Percentiles rank a stretch among this genome's conserved stretches.
phyloP scores from a whole-genome alignment of 2,797 vertebrate genomes.

The Hozukius guyotensis region DNA sequence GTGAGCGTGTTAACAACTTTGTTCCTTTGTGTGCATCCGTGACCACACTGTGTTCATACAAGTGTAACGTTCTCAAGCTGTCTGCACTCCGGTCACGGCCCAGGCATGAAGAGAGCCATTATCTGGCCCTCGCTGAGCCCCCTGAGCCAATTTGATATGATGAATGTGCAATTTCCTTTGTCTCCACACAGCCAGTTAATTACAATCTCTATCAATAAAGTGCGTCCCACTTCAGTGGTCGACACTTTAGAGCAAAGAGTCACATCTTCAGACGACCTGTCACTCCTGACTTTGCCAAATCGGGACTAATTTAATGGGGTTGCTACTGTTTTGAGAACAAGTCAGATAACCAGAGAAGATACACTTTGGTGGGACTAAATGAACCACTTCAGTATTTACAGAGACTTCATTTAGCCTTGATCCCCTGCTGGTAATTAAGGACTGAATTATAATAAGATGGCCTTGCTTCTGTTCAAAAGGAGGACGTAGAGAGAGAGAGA shows the following conservation, averaged over 20 bases:
- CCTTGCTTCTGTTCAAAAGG: conserved; percentile 43
- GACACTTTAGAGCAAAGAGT: conserved; percentile 64
- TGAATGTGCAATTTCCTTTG: conserved; percentile 84
- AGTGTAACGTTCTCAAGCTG: conserved; percentile 42
- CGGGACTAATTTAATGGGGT: conserved; percentile 51
- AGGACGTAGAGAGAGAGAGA: conserved; percentile 24
- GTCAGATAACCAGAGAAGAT: conserved; percentile 56
- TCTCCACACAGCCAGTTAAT: conserved; percentile 77
- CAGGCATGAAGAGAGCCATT: conserved; percentile 72
- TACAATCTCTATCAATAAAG: conserved; percentile 81
- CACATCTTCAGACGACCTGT: conserved; percentile 60
- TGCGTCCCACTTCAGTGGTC: conserved; percentile 60
- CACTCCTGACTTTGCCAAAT: conserved; percentile 64
- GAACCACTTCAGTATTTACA: conserved; percentile 66
- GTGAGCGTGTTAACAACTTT: conserved; percentile 6
- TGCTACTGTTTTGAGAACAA: conserved; percentile 52
- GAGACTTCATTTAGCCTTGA: conserved; percentile 63
- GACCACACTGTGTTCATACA: conserved; percentile 17
- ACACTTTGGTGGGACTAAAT: conserved; percentile 55
- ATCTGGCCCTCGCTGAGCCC: conserved; percentile 67
- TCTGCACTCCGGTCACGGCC: conserved; percentile 69
- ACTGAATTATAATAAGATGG: conserved; percentile 58
- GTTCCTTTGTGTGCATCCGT: background rate
- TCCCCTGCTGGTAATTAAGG: conserved; percentile 62
- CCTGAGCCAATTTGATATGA: conserved; percentile 80